Conservation (phyloP, 1,140 invertebrate genomes). For the Lucilia sericata region DNA sequence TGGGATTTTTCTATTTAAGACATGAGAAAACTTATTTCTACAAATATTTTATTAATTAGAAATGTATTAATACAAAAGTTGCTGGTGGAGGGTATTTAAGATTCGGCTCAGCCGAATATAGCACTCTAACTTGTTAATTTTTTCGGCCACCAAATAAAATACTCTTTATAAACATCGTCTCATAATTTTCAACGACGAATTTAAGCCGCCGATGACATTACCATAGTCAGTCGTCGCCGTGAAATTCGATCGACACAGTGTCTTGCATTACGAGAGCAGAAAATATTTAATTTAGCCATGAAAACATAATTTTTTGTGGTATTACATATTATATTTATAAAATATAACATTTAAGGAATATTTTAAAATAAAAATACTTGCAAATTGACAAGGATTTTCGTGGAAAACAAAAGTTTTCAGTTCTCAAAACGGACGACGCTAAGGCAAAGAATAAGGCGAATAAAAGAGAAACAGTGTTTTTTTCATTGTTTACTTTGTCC, state of each 20-base stretch:
- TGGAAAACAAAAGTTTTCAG: not conserved
- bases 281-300: not conserved
- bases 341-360: not conserved
- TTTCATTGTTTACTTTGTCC: not conserved
- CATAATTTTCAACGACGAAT: no score
- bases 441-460: not conserved
- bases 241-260: not conserved
- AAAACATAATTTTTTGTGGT: not conserved
- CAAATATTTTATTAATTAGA: no score
- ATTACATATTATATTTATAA: not conserved
- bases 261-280: not conserved
- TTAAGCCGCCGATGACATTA: no score
- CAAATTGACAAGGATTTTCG: not conserved
- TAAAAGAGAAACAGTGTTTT: not conserved
- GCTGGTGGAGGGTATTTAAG: no score
- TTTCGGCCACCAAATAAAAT: no score
- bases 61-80: no score
- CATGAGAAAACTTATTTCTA: no score
- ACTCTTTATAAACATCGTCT: no score
- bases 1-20: no score
- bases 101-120: no score
- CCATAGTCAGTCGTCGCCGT: no score
- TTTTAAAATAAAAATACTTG: not conserved
- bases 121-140: no score
- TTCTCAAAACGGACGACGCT: not conserved